phyloP scores from a whole-genome alignment of 2,888 invertebrate species.

The Eubasilissa splendida region DNA sequence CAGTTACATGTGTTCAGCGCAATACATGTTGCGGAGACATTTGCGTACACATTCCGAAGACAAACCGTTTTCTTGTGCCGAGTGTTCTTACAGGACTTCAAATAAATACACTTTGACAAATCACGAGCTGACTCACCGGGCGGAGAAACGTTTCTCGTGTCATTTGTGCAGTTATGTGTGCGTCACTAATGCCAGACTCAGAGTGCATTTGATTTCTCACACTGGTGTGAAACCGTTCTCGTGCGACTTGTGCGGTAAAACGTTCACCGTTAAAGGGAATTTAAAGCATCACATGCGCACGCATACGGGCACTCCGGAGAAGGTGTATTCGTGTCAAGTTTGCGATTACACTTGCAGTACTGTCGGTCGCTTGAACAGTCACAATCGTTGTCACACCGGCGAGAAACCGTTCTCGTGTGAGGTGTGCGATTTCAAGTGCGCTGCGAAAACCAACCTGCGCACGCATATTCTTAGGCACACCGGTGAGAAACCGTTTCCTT shows the following conservation, averaged over 20 bases:
- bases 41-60: too few relatives aligned
- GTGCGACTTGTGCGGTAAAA: background rate
- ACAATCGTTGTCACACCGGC: constrained; percentile 1
- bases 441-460: background rate
- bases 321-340: background rate
- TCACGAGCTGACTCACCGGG: background rate
- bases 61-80: background rate
- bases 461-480: constrained; percentile 22
- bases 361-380: background rate
- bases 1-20: background rate
- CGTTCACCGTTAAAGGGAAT: background rate
- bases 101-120: background rate
- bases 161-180: background rate
- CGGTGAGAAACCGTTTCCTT: background rate
- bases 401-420: constrained; percentile 17
- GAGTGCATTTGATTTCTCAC: background rate
- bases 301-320: background rate
- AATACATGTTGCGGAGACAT: background rate
- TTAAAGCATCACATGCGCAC: background rate
- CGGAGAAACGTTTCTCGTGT: constrained; percentile 1
- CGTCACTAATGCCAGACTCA: background rate
- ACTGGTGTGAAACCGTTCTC: background rate
- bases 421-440: background rate
- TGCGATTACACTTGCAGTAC: background rate
- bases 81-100: background rate